Percentiles rank a stretch among this genome's conserved stretches.
Conservation (phyloP, 2,797 vertebrate species). For the Anguilla anguilla region DNA sequence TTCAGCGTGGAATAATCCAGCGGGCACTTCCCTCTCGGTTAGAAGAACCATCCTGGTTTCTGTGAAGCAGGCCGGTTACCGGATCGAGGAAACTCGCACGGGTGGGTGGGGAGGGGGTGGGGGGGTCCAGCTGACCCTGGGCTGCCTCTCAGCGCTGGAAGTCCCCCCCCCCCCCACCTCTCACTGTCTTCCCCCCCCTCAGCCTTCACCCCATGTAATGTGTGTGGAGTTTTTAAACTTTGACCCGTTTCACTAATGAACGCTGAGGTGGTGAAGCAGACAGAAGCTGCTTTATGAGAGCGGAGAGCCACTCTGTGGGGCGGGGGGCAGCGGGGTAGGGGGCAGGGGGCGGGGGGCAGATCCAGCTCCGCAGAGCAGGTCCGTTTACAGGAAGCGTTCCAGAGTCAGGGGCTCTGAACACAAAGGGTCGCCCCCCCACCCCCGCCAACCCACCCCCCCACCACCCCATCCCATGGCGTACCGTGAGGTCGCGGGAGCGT, state of each 20-base stretch:
- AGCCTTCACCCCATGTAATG: slow-evolving; percentile 3
- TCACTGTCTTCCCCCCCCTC: neutral
- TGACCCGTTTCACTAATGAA: neutral
- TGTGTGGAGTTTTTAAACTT: slow-evolving; percentile 13
- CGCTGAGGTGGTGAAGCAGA: neutral
- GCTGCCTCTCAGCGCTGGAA: neutral
- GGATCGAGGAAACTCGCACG: neutral
- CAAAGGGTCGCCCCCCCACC: no score
- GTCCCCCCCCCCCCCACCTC: neutral
- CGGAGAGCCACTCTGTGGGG: neutral
- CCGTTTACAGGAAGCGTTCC: neutral
- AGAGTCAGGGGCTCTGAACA: no score
- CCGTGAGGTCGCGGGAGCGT: no score
- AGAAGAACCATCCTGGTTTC: slow-evolving; percentile 24
- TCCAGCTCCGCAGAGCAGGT: neutral
- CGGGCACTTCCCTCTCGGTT: slow-evolving; percentile 22
- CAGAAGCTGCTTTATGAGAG: neutral
- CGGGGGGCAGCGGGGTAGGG: no score
- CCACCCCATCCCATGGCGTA: no score
- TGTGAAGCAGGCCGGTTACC: neutral
- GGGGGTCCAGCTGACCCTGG: neutral
- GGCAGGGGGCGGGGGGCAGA: neutral
- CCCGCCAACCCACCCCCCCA: no score
- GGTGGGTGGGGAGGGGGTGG: neutral
- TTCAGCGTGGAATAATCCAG: neutral